Conservation (phyloP, 2,888 invertebrate genomes). For the Theodoxus fluviatilis region DNA sequence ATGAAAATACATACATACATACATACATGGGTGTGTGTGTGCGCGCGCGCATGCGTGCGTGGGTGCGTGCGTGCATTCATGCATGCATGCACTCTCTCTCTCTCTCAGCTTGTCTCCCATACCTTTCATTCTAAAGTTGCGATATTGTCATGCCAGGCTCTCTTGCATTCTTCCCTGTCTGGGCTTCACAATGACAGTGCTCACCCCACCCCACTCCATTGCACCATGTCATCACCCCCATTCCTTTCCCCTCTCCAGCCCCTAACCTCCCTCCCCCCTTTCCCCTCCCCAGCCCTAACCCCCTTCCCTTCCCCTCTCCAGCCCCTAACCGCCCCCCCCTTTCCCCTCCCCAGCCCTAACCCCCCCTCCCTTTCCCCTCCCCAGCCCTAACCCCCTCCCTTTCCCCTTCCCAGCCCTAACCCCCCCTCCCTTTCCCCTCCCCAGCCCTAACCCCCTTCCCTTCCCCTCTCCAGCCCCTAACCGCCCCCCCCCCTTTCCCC, state of each 20-base stretch:
- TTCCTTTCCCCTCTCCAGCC: not conserved
- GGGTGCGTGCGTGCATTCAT: no score
- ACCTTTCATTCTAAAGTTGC: no score
- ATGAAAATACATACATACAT: no score
- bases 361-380: no score
- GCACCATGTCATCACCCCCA: slow-evolving; percentile 1
- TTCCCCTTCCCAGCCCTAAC: not conserved
- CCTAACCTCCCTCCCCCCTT: not conserved
- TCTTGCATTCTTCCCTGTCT: no score
- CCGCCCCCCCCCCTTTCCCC: not conserved
- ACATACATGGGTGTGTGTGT: no score
- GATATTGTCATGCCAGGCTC: no score
- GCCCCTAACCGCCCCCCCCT: not conserved
- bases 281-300: not conserved
- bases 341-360: not conserved
- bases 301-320: not conserved
- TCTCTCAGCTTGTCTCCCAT: no score
- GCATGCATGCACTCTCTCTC: no score
- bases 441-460: not conserved
- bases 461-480: no score
- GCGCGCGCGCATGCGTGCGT: no score
- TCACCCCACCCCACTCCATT: not conserved
- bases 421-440: not conserved
- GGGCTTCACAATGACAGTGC: not conserved
- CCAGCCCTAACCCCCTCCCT: no score